phyloP scores from a whole-genome alignment of 2,797 vertebrate species.

The Tangara arthus region DNA sequence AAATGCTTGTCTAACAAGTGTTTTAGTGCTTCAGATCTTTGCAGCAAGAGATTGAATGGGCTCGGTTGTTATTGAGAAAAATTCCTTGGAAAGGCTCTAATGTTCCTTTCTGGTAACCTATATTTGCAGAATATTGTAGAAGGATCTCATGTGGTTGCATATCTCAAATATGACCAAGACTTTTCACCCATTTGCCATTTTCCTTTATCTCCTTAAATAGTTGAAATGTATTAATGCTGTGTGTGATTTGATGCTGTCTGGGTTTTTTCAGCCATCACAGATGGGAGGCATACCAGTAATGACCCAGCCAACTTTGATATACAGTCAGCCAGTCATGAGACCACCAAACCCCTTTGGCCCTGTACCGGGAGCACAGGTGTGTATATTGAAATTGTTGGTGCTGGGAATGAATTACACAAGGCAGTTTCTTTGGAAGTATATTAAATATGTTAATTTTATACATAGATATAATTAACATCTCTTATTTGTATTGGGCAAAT shows the following conservation, averaged over 20 bases:
- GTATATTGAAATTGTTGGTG: background rate
- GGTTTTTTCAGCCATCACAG: conserved; percentile 80
- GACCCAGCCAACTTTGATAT: conserved; percentile 94
- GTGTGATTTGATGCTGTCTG: conserved; percentile 31
- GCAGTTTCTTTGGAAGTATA: background rate
- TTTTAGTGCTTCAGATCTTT: background rate
- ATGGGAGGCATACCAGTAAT: conserved; percentile 91
- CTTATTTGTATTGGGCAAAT: background rate
- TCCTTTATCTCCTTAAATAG: background rate
- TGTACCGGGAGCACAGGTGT: conserved; percentile 90
- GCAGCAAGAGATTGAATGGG: background rate
- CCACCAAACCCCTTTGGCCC: conserved; percentile 91
- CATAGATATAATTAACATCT: background rate
- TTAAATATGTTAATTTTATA: background rate
- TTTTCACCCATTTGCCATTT: background rate
- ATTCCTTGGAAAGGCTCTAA: background rate
- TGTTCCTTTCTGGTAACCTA: background rate
- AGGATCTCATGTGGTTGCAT: background rate
- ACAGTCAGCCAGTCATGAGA: conserved; percentile 92
- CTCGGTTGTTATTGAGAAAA: background rate
- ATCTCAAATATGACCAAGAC: background rate
- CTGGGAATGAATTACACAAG: background rate
- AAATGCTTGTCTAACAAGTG: background rate
- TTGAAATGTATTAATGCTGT: background rate
- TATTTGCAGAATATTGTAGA: background rate